Base-by-base conservation (phyloP, 1,140 invertebrate species). In the Platyura marginata region DNA sequence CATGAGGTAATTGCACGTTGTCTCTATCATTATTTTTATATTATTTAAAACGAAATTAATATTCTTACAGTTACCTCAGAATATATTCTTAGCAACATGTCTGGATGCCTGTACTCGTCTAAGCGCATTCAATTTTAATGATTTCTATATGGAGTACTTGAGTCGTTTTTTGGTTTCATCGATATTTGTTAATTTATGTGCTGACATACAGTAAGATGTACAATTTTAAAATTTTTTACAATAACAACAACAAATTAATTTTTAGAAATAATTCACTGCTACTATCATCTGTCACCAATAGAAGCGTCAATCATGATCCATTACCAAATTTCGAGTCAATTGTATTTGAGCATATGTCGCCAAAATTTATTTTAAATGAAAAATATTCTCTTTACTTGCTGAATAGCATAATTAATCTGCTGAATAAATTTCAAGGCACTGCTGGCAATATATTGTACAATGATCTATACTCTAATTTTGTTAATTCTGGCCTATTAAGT, bases 321-420 rank as follows among this genome's bases (percentile, higher is more conserved):
- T 33, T 61, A 39, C 55, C 55, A 8, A 57, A 61, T 51, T 47
- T 59, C 22, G 56, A 59, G 15, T 44, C 59, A 18, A 50, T 61
- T 6, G 29, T 59, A 20, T 38, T 18, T 18, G 19, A 38, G 11
- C 16, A 20, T 11, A 21, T 18, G 16, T 52, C 56, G 0, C 58
- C 59, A 6, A 53, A 55, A 43, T 40, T 61, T 29, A 50, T 61
- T 29, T 39, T 61, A 10, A 47, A 47, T 18, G 53, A 61, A 45
- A 48, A 50, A 10, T 61, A 57, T 54, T 44, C 55, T 22, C 49
- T 58, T 32, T 52, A 54, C 21, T 39, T 61, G 21, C 41, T 61
- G 8, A 53, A 51, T 11, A 50, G 49, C 29, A 20, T 61, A 8
- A 55, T 59, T 51, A 29, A 47, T 18, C 29, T 57, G 22, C 36